Evolutionary conservation across 2,113 vertebrate genomes (phyloP), one percentile per base, ranked within the genome.

Genomic region (Fulica atra): DNA sequence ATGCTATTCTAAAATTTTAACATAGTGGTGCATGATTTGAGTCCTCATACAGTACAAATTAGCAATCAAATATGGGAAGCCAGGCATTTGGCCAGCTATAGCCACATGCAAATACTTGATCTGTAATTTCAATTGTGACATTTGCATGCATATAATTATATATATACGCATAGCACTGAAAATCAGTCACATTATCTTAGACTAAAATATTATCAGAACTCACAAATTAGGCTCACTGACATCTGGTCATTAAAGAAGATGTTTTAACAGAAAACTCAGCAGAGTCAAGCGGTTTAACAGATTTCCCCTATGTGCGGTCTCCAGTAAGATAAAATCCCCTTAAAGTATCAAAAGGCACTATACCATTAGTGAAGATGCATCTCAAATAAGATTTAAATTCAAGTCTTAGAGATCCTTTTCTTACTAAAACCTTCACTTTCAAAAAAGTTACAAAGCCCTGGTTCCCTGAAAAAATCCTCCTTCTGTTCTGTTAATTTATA

Each of bases 401-500:
- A 68, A 68, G 35, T 46, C 29, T 87, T 78, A 86, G 31, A 84
- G 60, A 78, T 77, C 7, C 11, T 91, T 77, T 91, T 92, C 56
- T 84, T 50, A 68, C 51, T 66, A 78, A 89, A 83, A 59, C 7
- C 11, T 11, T 79, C 65, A 81, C 29, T 72, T 94, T 72, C 53
- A 56, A 61, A 69, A 79, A 69, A 79, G 73, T 71, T 87, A 78
- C 26, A 92, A 71, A 92, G 19, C 84, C 70, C 31, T 48, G 17
- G 28, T 68, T 95, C 46, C 38, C 38, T 38, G 29, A 56, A 87
- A 11, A 87, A 11, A 78, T 76, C 51, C 29, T 85, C 61, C 42
- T 6, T 60, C 38, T 81, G 42, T 89, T 93, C 44, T 44, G 87
- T 87, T 91, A 93, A 76, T 87, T 96, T 89, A 79, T 79, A 79